Conservation (phyloP, 2,797 vertebrate species). For the Tenualosa thibaudeaui region DNA sequence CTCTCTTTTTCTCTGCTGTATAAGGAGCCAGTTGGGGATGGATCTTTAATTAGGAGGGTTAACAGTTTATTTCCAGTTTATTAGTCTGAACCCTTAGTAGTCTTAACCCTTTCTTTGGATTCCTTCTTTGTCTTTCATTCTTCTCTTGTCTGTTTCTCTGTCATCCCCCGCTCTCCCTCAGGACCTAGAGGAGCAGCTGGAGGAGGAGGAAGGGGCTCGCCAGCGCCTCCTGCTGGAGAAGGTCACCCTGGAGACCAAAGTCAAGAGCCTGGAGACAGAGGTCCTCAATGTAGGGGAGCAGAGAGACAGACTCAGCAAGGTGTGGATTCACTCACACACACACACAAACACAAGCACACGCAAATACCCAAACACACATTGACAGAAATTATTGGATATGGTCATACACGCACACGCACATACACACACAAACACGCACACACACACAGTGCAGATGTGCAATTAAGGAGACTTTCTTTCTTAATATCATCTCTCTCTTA, state of each 20-base stretch:
- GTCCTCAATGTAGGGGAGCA: conserved; percentile 79
- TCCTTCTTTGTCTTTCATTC: background rate
- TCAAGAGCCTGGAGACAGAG: conserved; percentile 85
- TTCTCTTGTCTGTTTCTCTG: background rate
- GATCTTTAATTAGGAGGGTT: too few species aligned
- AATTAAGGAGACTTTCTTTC: background rate
- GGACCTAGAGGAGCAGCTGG: conserved; percentile 89
- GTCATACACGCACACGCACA: background rate
- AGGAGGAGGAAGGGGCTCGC: conserved; percentile 85
- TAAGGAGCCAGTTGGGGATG: too few species aligned
- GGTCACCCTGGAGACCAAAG: conserved; percentile 83
- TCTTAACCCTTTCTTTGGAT: too few species aligned
- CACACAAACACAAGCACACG: background rate
- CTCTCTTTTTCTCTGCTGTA: background rate
- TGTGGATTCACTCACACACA: conserved; percentile 46
- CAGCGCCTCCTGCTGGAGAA: conserved; percentile 91
- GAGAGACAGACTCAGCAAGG: conserved; percentile 83
- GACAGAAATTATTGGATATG: too few species aligned
- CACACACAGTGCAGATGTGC: background rate
- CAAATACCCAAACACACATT: background rate
- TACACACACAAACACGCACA: background rate
- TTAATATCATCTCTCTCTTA: background rate
- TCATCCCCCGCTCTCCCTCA: conserved; percentile 47
- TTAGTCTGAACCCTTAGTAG: too few species aligned
- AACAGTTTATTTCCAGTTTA: too few species aligned